Evolutionary conservation across 1,140 invertebrate species (phyloP).

Genomic region (Drosophila sucinea): DNA sequence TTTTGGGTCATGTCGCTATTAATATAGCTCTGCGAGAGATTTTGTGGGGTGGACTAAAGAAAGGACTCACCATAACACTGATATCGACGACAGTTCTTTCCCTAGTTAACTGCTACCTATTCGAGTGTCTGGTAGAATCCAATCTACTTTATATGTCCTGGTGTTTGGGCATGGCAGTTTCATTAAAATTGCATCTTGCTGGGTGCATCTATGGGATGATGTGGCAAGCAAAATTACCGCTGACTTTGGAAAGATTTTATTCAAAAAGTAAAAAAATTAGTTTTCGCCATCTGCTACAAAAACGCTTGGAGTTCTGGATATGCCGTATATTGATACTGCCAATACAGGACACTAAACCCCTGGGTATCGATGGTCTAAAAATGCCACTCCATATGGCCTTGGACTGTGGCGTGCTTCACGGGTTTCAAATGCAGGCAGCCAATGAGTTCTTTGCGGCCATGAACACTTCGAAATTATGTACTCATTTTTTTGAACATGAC

Average conservation of each 20-base stretch:
- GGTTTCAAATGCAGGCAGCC: conserved; percentile 44
- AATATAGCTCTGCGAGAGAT: background rate
- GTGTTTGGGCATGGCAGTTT: conserved; percentile 24
- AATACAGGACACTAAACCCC: background rate
- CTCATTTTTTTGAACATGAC: background rate
- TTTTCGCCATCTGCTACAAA: background rate
- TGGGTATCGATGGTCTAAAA: background rate
- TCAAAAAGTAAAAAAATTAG: background rate
- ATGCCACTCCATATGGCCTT: conserved; percentile 23
- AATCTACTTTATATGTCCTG: background rate
- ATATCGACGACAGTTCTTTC: background rate
- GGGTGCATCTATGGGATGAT: conserved; percentile 9
- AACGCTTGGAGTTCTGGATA: background rate
- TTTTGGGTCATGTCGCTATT: background rate
- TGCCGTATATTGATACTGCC: background rate
- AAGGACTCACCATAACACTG: background rate
- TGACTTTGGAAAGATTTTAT: background rate
- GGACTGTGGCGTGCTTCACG: conserved; percentile 12
- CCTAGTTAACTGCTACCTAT: background rate
- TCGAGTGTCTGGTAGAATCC: background rate
- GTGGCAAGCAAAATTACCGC: conserved; percentile 23
- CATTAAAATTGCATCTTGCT: conserved; percentile 17
- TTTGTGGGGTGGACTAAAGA: conserved; percentile 6
- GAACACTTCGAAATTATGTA: background rate
- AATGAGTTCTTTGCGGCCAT: conserved; percentile 34